These are phyloP conservation scores for Drosophila rubida DNA, from an alignment of 2,888 invertebrate genomes.

Conservation along the genomic window DNA sequence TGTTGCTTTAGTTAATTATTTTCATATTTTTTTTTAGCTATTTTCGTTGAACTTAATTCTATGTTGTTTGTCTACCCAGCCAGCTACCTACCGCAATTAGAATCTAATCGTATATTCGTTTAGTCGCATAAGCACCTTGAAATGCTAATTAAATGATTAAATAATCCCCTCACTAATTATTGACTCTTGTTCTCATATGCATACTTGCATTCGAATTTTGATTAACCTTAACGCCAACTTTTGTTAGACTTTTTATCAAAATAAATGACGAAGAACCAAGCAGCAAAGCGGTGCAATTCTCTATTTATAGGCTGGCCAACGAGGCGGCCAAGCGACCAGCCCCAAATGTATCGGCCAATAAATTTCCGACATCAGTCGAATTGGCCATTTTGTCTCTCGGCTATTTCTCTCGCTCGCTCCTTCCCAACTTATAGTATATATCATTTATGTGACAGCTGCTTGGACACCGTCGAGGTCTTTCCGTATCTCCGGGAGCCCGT, in stretches of 20 bases:
- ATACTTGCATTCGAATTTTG: slow-evolving; percentile 6
- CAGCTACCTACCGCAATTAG: too few species aligned
- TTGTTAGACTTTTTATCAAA: slow-evolving; percentile 76
- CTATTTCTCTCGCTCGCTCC: slow-evolving; percentile 25
- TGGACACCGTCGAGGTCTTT: slow-evolving; percentile 84
- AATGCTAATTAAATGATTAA: too few species aligned
- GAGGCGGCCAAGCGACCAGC: slow-evolving; percentile 64
- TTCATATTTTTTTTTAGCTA: too few species aligned
- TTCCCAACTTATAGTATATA: slow-evolving; percentile 22
- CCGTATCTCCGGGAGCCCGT: slow-evolving; percentile 84
- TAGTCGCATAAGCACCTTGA: too few species aligned
- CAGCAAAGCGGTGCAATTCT: slow-evolving; percentile 41
- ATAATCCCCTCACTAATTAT: too few species aligned
- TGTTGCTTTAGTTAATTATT: too few species aligned
- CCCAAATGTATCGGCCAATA: slow-evolving; percentile 74
- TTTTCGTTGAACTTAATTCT: too few species aligned
- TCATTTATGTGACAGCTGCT: slow-evolving; percentile 80
- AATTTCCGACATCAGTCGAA: slow-evolving; percentile 76
- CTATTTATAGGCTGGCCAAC: slow-evolving; percentile 73
- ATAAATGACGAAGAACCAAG: slow-evolving; percentile 72
- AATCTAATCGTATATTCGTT: too few species aligned
- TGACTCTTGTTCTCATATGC: not conserved
- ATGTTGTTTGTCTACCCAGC: too few species aligned
- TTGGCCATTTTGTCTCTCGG: slow-evolving; percentile 41
- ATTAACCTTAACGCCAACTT: slow-evolving; percentile 75